phyloP scores from a whole-genome alignment of 1,140 invertebrate genomes.

The Mizuhopecten yessoensis region DNA sequence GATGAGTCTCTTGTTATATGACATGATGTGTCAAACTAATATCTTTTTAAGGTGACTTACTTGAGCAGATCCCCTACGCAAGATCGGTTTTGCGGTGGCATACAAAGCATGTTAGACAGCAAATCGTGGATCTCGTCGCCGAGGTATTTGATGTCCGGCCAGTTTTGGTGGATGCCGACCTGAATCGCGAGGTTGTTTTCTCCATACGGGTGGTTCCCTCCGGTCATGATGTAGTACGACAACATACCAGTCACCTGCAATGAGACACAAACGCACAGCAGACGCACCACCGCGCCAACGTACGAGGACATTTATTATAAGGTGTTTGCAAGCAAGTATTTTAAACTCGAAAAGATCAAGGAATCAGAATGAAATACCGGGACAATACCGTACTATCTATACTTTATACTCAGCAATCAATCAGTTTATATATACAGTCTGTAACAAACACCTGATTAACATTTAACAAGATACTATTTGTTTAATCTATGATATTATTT shows the following conservation, averaged over 20 bases:
- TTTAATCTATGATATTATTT: no score
- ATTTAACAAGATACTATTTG: no score
- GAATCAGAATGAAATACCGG: no score
- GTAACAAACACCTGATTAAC: no score
- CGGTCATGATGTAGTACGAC: conserved; percentile 75
- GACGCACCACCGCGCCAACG: conserved; percentile 45
- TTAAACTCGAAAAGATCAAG: no score
- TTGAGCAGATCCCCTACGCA: conserved; percentile 67
- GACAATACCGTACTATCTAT: no score
- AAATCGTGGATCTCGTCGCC: conserved; percentile 72
- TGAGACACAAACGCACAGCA: neutral
- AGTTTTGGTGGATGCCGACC: conserved; percentile 69
- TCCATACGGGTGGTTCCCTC: conserved; percentile 73
- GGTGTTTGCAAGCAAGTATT: no score
- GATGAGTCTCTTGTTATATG: no score
- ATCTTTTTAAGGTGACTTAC: conserved; percentile 62
- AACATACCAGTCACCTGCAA: conserved; percentile 74
- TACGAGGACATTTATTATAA: neutral
- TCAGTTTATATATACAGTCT: no score
- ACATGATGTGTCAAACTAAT: no score
- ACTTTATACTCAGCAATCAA: no score
- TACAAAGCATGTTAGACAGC: conserved; percentile 68
- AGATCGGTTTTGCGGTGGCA: conserved; percentile 64
- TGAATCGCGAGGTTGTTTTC: conserved; percentile 69
- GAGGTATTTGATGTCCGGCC: conserved; percentile 63